Evolutionary conservation across 2,797 vertebrate species (phyloP), one percentile per base, ranked within the genome.

Genomic region (Coccyzus lansbergi): DNA sequence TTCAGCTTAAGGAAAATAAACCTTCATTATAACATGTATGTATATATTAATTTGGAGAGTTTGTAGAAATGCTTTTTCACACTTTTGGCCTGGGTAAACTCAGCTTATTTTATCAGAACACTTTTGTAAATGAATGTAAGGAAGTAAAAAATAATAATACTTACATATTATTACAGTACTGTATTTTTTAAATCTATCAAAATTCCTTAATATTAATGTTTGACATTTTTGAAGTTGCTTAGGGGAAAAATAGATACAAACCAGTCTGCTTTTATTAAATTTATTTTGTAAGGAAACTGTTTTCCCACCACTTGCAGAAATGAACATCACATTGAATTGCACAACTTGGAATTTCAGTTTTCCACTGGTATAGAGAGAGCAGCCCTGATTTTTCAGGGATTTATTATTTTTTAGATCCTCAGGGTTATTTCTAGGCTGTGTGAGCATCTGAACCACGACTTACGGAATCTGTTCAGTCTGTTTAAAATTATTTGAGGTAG

Each of bases 301-400:
- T 93, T 95, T 93, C 91, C 69, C 91, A 86, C 48, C 48, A 91
- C 80, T 70, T 93, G 83, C 64, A 94, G 80, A 94, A 92, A 72
- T 24, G 18, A 93, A 79, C 48, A 63, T 92, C 85, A 71, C 72
- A 72, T 89, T 94, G 0, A 2, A 60, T 52, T 93, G 80, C 15
- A 2, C 77, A 90, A 90, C 67, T 49, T 88, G 67, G 42, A 88
- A 51, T 95, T 83, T 93, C 68, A 67, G 16, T 71, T 93, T 95
- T 91, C 82, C 92, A 70, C 55, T 81, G 36, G 33, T 69, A 34
- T 44, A 33, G 85, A 79, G 69, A 83, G 7, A 83, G 19, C 42
- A 24, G 44, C 60, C 55, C 52, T 76, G 36, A 51, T 69, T 92
- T 92, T 88, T 83, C 76, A 91, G 81, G 51, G 55, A 69, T 69